Conservation (phyloP, 2,888 invertebrate species). For the Acanthoscelides obtectus region DNA sequence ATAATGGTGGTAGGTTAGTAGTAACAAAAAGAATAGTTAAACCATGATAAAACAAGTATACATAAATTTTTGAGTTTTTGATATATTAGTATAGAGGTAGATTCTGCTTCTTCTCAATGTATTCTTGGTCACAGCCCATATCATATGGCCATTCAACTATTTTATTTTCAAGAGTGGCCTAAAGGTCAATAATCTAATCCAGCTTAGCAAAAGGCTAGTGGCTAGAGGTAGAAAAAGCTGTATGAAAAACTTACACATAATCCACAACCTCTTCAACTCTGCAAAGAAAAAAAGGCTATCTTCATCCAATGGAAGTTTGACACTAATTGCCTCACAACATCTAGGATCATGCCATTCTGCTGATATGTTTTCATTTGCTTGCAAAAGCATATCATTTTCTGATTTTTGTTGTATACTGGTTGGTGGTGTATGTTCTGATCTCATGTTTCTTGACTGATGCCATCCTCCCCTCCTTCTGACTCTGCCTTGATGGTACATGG, state of each 20-base stretch:
- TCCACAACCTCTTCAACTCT: conserved; percentile 43
- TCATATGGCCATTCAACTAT: too few species aligned
- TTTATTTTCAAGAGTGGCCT: too few species aligned
- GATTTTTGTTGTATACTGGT: conserved; percentile 2
- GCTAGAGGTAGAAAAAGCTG: background rate
- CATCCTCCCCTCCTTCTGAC: conserved; percentile 28
- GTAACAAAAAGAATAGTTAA: too few species aligned
- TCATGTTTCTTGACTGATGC: conserved; percentile 15
- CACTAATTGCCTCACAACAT: conserved; percentile 40
- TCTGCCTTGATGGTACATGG: conserved; percentile 25
- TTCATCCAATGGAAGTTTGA: conserved; percentile 49
- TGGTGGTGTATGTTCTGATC: conserved; percentile 5
- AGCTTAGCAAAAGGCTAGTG: too few species aligned
- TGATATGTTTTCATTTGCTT: conserved; percentile 27
- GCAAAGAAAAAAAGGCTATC: conserved; percentile 45
- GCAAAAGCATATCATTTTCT: conserved; percentile 9
- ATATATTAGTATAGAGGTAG: too few species aligned
- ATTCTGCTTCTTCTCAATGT: too few species aligned
- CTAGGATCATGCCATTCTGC: conserved; percentile 32
- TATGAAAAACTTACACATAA: conserved; percentile 30
- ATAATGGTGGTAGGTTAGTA: too few species aligned
- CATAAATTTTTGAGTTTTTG: too few species aligned
- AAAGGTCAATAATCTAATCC: too few species aligned
- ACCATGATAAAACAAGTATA: too few species aligned
- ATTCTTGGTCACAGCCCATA: too few species aligned